Evolutionary conservation across 1,140 invertebrate species (phyloP), one percentile per base, ranked within the genome.

Genomic region (Camponotus vicinus): DNA sequence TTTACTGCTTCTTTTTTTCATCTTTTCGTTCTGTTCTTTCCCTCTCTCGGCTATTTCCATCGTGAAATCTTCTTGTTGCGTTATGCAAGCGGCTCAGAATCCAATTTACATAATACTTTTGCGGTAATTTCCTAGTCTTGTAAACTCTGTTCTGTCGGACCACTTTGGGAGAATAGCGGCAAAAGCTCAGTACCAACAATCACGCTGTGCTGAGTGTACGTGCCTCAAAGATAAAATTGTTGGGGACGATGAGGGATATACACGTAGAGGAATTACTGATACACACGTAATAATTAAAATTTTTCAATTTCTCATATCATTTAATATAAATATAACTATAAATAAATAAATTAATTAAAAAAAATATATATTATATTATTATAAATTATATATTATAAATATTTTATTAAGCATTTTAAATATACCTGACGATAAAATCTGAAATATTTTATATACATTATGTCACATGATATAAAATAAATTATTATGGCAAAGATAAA

Each of bases 41-140:
- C 34, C 27, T 21, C 27, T 21, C 27, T 59, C n/a, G 69, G 27
- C 11, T 71, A 71, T 42, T 57, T 82, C 49, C 37, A 59, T 71
- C 40, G 15, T 11, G 37, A 71, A 82, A 70, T 82, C 42, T 70
- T 69, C n/a, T 80, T 71, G 59, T 42, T 57, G 21, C 49, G 45
- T 71, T 49, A 80, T 80, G 49, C 49, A 80, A 70, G 49, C 49
- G 66, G 18, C 37, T 59, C 49, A 69, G 63, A 79, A 69, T 79
- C 13, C 34, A 71, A 82, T 82, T 71, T 71, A 45, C 66, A 82
- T 59, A 82, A 80, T 80, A 80, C 52, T 71, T 82, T 71, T 71
- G 67, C 37, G 69, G 69, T 59, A 82, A 82, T 71, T 80, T 59
- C 78, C 18, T 18, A 40, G 5, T 82, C 37, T 82, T 71, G 49